Base-by-base conservation (phyloP, 2,113 vertebrate genomes). In the Todiramphus chloris region DNA sequence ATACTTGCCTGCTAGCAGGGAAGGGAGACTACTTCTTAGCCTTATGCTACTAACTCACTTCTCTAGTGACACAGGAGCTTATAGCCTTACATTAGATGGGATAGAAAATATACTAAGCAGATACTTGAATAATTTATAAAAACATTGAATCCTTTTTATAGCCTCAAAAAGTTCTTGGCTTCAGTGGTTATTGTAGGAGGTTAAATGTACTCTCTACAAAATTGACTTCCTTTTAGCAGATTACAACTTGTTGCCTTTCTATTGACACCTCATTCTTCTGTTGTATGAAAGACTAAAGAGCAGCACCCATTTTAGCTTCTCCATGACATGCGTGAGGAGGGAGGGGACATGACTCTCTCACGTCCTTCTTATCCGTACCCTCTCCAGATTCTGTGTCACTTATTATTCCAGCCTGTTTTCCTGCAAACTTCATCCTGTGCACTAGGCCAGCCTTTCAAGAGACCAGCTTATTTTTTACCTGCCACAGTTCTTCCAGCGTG, bases 291-390 rank as follows among this genome's bases (percentile, higher is more conserved):
- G 69, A 27, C 41, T 91, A 31, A 59, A 37, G 17, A 66, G 24
- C 33, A 69, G 67, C 48, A 58, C 6, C 14, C 21, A 31, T 75
- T 92, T 83, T 83, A 82, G 56, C 62, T 92, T 85, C 55, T 77
- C 63, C 44, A 7, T 20, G 33, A 48, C 0, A 0, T 35, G 43
- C 33, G 20, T 2, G 25, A 63, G 8, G 10, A 30, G 1, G 1
- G 0, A 24, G 5, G 33, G 5, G 44, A 31, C 55, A 33, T 2
- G 13, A 41, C 60, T 56, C 63, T 68, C 31, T 74, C 66, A 44
- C 1, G 1, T 87, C 43, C 27, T 77, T 80, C 60, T 77, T 72
- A 55, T 24, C 55, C 56, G 33, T 41, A 24, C 25, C 31, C 10
- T 87, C 33, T 93, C 56, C 63, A 33, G 2, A 39, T 59, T 69